A percentile compares a stretch with the other conserved stretches of the same genome.
These are phyloP conservation scores for Amblyteles armatorius DNA, from an alignment of 2,888 invertebrate genomes.

Conservation along the genomic window DNA sequence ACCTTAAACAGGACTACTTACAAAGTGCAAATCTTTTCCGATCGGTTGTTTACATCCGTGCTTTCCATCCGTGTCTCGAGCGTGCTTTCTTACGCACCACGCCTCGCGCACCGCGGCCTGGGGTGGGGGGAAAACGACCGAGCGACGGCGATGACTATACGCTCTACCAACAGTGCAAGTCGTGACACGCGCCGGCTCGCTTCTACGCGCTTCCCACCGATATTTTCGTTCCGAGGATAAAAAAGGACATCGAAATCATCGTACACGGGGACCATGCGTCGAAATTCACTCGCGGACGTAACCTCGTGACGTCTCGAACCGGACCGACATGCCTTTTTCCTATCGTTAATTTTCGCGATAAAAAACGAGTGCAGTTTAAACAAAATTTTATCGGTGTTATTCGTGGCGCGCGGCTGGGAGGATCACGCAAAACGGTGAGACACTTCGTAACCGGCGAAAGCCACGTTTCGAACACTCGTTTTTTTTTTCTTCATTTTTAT, in stretches of 20 bases:
- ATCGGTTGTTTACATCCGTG: not conserved
- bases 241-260: not conserved
- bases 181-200: conserved; percentile 20
- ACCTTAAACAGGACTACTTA: too few relatives aligned
- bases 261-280: not conserved
- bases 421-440: not conserved
- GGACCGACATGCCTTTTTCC: not conserved
- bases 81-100: conserved; percentile 5
- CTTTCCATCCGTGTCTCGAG: not conserved
- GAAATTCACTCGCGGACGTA: not conserved
- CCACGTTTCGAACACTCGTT: not conserved
- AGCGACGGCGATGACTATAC: conserved; percentile 16
- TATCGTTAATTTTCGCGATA: not conserved
- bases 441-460: not conserved
- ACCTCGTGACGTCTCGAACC: not conserved
- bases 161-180: conserved; percentile 32
- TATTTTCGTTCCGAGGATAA: not conserved
- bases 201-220: not conserved
- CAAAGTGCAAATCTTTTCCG: not conserved
- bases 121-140: conserved; percentile 14
- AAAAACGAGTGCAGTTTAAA: not conserved
- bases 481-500: too few relatives aligned
- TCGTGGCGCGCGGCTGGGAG: not conserved
- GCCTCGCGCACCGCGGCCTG: conserved; percentile 7
- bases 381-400: not conserved